Percentiles rank a stretch among this genome's conserved stretches.
phyloP scores from a whole-genome alignment of 2,888 invertebrate genomes.

The Polymixis lichenea region DNA sequence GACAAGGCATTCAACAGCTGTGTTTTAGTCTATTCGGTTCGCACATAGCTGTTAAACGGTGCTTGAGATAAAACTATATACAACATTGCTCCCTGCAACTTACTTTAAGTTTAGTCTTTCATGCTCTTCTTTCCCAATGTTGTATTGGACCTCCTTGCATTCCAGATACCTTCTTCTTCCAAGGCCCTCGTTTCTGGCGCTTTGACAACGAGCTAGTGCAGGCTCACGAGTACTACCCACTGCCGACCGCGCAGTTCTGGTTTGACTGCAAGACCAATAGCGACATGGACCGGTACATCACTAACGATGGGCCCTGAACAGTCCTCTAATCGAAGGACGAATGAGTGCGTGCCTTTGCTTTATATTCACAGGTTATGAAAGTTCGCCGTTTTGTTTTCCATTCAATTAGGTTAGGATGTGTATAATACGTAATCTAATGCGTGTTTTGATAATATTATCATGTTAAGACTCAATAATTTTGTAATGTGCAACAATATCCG shows the following conservation, averaged over 20 bases:
- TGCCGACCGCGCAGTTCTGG: constrained; percentile 92
- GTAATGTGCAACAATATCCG: constrained; percentile 1
- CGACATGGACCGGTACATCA: constrained; percentile 82
- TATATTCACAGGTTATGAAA: background rate
- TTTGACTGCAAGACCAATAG: constrained; percentile 91
- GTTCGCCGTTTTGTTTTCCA: constrained; percentile 6
- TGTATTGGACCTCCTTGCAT: constrained; percentile 50
- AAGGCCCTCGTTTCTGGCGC: constrained; percentile 93
- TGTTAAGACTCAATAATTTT: background rate
- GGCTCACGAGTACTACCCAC: constrained; percentile 92
- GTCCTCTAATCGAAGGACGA: background rate
- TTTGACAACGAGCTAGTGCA: constrained; percentile 92
- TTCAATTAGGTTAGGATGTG: background rate
- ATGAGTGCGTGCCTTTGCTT: background rate
- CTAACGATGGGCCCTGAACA: constrained; percentile 81
- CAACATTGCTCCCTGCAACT: background rate
- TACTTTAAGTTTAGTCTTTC: background rate
- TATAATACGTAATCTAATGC: background rate
- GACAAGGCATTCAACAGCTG: no score
- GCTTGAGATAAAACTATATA: background rate
- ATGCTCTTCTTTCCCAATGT: background rate
- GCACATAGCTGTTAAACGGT: background rate
- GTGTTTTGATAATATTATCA: background rate
- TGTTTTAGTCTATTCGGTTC: no score
- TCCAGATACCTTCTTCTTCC: constrained; percentile 95